phyloP scores from a whole-genome alignment of 2,113 vertebrate genomes.

The Phrynosoma platyrhinos region DNA sequence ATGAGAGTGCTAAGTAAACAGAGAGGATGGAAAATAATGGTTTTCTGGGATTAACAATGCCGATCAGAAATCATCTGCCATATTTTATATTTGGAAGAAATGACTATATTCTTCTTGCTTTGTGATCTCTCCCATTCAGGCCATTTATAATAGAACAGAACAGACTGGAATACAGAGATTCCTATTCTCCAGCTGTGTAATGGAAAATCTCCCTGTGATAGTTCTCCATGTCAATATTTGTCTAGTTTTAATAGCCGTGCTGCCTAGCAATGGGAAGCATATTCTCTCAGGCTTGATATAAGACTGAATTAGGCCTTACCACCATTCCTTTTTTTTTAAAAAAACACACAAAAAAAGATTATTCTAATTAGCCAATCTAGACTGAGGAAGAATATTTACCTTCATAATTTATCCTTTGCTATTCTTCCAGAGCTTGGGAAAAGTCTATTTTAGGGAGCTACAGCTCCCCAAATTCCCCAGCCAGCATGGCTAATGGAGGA shows the following conservation, averaged over 20 bases:
- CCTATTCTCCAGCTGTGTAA: constrained; percentile 30
- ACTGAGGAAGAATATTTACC: neutral
- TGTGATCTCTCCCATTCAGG: constrained; percentile 44
- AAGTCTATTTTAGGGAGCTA: neutral
- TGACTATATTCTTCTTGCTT: constrained; percentile 46
- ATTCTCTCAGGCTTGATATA: constrained; percentile 19
- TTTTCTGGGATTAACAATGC: constrained; percentile 56
- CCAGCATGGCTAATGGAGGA: too few relatives aligned
- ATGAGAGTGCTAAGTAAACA: constrained; percentile 46
- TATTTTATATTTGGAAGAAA: constrained; percentile 51
- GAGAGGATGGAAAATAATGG: constrained; percentile 49
- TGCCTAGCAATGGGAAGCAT: neutral
- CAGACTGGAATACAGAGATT: constrained; percentile 6
- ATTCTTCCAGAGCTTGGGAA: too few relatives aligned
- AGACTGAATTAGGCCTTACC: neutral
- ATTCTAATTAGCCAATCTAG: neutral
- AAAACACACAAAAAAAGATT: neutral
- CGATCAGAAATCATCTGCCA: constrained; percentile 46
- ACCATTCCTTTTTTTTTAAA: neutral
- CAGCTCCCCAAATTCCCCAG: neutral
- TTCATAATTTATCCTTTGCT: neutral
- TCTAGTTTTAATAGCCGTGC: constrained; percentile 39
- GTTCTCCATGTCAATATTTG: constrained; percentile 53
- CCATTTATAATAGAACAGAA: constrained; percentile 43
- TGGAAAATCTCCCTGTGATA: constrained; percentile 30